These are phyloP conservation scores for Epinotia bilunana DNA, from an alignment of 2,888 invertebrate species.

Conservation along the genomic window DNA sequence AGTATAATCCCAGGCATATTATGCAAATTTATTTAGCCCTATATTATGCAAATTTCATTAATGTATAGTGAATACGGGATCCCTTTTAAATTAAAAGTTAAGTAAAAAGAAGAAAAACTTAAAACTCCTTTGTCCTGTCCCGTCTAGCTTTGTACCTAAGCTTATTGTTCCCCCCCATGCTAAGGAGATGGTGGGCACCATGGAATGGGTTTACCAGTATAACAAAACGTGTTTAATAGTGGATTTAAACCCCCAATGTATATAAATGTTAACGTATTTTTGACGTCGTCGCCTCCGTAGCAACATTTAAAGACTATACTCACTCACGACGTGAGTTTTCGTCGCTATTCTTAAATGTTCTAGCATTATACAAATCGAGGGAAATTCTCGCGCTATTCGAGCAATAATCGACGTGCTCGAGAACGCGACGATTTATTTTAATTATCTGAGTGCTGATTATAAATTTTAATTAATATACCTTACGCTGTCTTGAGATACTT, in stretches of 20 bases:
- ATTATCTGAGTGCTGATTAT: slow-evolving; percentile 23
- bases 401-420: slow-evolving; percentile 27
- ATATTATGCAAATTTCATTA: background rate
- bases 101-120: no score
- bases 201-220: no score
- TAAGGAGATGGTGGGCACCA: no score
- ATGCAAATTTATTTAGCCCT: slow-evolving; percentile 2
- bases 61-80: background rate
- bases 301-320: background rate
- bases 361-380: slow-evolving; percentile 31
- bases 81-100: background rate
- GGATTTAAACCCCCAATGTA: no score
- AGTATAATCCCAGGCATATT: background rate
- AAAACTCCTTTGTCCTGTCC: no score
- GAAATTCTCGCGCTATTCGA: slow-evolving; percentile 21
- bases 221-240: no score
- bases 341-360: slow-evolving; percentile 24
- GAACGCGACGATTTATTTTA: slow-evolving; percentile 20
- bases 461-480: slow-evolving; percentile 32
- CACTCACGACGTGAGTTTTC: background rate
- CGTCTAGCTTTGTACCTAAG: no score
- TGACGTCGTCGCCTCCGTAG: background rate
- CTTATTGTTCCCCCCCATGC: no score
- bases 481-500: background rate
- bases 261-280: no score